Conservation (phyloP, 2,888 invertebrate species). For the Cephalotes varians region DNA sequence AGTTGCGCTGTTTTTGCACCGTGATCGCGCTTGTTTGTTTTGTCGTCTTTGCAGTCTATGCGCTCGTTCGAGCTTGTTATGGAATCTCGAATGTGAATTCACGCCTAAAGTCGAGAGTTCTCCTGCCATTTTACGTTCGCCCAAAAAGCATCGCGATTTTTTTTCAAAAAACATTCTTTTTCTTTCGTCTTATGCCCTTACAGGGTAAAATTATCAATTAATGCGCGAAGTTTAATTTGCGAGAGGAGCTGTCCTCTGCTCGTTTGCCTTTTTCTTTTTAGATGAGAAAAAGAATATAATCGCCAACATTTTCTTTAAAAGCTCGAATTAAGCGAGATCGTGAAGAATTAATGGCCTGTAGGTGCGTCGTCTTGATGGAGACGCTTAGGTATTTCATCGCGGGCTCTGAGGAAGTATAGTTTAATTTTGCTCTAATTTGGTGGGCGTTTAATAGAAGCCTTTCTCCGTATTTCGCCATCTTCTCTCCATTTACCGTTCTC, state of each 20-base stretch:
- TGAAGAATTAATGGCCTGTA: constrained; percentile 56
- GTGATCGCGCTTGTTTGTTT: background rate
- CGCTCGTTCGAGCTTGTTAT: background rate
- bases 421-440: constrained; percentile 71
- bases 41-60: background rate
- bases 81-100: background rate
- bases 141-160: background rate
- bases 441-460: constrained; percentile 63
- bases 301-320: constrained; percentile 40
- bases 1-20: background rate
- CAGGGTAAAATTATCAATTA: constrained; percentile 26
- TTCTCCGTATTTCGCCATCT: constrained; percentile 45
- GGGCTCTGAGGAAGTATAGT: constrained; percentile 39
- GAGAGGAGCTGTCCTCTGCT: background rate
- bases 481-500: constrained; percentile 12
- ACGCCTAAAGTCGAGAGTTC: background rate
- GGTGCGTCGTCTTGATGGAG: constrained; percentile 51
- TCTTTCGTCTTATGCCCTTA: no score
- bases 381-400: constrained; percentile 52
- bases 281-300: constrained; percentile 39
- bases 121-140: background rate
- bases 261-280: constrained; percentile 12
- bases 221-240: constrained; percentile 22
- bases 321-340: constrained; percentile 34
- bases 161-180: constrained; percentile 12